A percentile compares a stretch with the other conserved stretches of the same genome.
Conservation (phyloP, 2,113 vertebrate species). For the Hyperopisus bebe region DNA sequence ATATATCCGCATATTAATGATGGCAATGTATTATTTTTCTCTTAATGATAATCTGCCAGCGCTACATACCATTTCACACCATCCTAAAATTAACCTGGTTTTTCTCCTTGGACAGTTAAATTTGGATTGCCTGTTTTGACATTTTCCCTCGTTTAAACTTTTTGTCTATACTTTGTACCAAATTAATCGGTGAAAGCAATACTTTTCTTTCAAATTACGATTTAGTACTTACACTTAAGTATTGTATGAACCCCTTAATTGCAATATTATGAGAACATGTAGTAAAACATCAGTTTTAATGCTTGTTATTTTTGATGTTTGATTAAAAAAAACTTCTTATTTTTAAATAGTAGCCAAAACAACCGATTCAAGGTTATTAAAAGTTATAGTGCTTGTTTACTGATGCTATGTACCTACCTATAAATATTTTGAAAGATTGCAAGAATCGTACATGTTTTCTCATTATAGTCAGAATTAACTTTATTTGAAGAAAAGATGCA, state of each 20-base stretch:
- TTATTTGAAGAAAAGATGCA: background rate
- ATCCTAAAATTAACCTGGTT: background rate
- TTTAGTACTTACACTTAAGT: background rate
- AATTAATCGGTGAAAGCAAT: background rate
- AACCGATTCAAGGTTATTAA: background rate
- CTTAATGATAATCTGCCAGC: background rate
- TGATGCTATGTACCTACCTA: background rate
- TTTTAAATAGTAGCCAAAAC: background rate
- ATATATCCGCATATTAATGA: background rate
- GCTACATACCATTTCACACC: background rate
- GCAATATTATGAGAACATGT: background rate
- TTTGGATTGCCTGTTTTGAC: background rate
- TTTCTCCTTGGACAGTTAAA: background rate
- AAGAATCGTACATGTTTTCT: background rate
- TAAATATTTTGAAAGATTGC: background rate
- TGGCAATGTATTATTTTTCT: background rate
- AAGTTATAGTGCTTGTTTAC: background rate
- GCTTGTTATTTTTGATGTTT: background rate
- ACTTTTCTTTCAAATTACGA: background rate
- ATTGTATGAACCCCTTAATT: background rate
- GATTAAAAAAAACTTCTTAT: background rate
- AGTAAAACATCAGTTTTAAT: background rate
- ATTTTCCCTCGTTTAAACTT: background rate
- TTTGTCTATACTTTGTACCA: background rate
- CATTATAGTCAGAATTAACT: background rate